Percentiles rank a stretch among this genome's conserved stretches.
Conservation (phyloP, 1,140 invertebrate species). For the Bombus picipes region DNA sequence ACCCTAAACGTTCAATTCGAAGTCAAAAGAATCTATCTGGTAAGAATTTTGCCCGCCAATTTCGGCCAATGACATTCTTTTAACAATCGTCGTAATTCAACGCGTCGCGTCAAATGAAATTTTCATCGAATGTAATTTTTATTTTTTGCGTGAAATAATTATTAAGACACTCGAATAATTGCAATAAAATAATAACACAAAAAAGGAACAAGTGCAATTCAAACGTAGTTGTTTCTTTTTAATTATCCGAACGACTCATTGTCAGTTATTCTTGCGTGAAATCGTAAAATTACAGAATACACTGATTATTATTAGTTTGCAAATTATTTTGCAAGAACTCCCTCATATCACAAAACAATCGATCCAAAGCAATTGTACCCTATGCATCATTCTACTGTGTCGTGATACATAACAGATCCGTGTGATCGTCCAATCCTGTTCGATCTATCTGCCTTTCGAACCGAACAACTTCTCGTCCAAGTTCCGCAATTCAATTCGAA, state of each 20-base stretch:
- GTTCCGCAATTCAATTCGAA: constrained; percentile 50
- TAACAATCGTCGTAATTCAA: neutral
- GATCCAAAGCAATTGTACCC: neutral
- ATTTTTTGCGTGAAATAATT: neutral
- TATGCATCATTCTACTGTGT: neutral
- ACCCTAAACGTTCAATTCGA: neutral
- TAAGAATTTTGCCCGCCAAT: neutral
- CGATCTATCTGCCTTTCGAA: neutral
- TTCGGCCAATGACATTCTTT: neutral
- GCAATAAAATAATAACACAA: too few relatives aligned
- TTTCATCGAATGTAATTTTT: neutral
- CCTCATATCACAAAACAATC: neutral
- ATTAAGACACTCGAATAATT: too few relatives aligned
- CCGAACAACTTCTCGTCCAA: neutral
- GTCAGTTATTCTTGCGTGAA: too few relatives aligned
- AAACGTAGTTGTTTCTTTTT: too few relatives aligned
- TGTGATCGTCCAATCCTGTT: neutral
- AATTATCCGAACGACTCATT: too few relatives aligned
- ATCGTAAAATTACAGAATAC: too few relatives aligned
- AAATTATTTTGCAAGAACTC: neutral
- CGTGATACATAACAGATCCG: neutral
- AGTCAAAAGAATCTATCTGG: neutral
- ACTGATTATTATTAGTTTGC: neutral
- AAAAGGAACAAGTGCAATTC: too few relatives aligned
- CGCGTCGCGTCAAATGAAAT: neutral